Evolutionary conservation across 2,113 vertebrate genomes (phyloP).

Genomic region (Sula dactylatra): DNA sequence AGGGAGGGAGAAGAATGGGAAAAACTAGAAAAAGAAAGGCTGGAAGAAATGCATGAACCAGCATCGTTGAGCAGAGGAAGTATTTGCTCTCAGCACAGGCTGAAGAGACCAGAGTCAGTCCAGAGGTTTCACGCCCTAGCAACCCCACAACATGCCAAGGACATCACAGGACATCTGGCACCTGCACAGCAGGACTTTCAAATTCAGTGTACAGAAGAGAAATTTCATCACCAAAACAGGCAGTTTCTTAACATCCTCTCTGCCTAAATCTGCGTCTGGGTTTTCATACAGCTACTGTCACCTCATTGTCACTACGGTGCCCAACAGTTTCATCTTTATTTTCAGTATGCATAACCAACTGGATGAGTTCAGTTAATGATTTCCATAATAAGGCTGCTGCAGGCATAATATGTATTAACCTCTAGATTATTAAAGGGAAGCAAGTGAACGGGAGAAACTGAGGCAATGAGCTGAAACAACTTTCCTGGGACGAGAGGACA

Average conservation of each 20-base stretch:
- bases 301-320: background rate
- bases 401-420: background rate
- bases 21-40: background rate
- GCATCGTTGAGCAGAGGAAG: background rate
- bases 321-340: background rate
- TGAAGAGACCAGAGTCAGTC: background rate
- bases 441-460: background rate
- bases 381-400: background rate
- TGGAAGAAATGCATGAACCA: background rate
- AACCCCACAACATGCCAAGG: background rate
- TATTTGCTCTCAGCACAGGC: background rate
- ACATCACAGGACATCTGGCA: background rate
- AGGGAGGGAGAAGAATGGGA: background rate
- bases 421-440: background rate
- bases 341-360: background rate
- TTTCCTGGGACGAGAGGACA: background rate
- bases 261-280: background rate
- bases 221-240: background rate
- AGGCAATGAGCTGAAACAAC: background rate
- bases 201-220: background rate
- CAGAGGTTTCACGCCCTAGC: background rate
- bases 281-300: background rate
- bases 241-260: background rate
- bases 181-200: background rate
- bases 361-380: background rate